phyloP scores from a whole-genome alignment of 2,113 vertebrate genomes.

The Chaenocephalus aceratus region DNA sequence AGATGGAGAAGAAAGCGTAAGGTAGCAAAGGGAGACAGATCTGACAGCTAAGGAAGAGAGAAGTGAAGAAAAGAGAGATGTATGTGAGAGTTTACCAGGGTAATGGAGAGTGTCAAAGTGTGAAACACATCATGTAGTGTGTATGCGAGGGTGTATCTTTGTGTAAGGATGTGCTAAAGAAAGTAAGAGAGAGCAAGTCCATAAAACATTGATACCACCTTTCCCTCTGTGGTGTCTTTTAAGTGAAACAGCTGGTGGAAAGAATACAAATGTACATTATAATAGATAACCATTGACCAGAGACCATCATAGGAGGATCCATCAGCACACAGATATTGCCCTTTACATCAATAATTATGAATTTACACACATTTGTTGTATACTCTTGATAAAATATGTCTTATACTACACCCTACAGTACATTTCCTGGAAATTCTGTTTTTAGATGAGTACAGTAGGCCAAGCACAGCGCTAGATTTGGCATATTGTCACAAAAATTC shows the following conservation, averaged over 20 bases:
- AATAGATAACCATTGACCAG: not conserved
- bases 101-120: constrained; percentile 41
- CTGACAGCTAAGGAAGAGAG: constrained; percentile 38
- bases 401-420: not conserved
- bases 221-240: constrained; percentile 1
- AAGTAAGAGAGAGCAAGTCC: constrained; percentile 22
- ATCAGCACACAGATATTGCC: not conserved
- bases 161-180: not conserved
- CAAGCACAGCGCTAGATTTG: not conserved
- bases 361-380: not conserved
- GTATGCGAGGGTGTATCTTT: not conserved
- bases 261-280: not conserved
- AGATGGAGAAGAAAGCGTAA: not conserved
- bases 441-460: not conserved
- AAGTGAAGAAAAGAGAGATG: constrained; percentile 29
- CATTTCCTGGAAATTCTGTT: not conserved
- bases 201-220: constrained; percentile 45
- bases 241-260: constrained; percentile 6
- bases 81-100: constrained; percentile 44
- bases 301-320: not conserved
- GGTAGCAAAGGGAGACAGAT: constrained; percentile 20
- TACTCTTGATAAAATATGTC: not conserved
- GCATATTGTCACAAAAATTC: not conserved
- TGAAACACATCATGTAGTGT: constrained; percentile 21
- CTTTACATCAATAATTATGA: not conserved